A percentile compares a stretch with the other conserved stretches of the same genome.
Evolutionary conservation across 2,113 vertebrate species (phyloP).

Genomic region (Periophthalmodon schlosseri): DNA sequence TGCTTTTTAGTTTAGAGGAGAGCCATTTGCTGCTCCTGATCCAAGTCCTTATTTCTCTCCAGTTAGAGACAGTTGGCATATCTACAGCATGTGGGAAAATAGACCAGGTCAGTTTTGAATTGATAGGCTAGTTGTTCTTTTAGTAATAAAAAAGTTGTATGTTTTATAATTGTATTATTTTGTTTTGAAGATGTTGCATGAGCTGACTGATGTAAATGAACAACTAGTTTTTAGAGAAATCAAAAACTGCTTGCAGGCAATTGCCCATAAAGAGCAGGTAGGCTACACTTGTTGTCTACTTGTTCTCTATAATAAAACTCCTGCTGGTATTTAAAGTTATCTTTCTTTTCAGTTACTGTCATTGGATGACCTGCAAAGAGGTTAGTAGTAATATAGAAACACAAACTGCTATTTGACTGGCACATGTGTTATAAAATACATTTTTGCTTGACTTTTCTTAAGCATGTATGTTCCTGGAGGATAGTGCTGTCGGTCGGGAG

Average conservation of each 20-base stretch:
- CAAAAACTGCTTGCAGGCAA: slow-evolving; percentile 45
- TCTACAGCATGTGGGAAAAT: slow-evolving; percentile 84
- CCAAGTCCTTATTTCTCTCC: slow-evolving; percentile 79
- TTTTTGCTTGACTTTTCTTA: slow-evolving; percentile 4
- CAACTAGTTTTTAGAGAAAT: slow-evolving; percentile 68
- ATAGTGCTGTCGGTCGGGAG: slow-evolving; percentile 76
- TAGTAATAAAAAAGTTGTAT: neutral
- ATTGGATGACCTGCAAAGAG: slow-evolving; percentile 71
- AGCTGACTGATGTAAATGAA: slow-evolving; percentile 61
- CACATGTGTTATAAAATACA: neutral
- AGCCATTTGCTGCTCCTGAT: slow-evolving; percentile 67
- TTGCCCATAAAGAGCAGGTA: slow-evolving; percentile 68
- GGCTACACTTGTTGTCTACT: neutral
- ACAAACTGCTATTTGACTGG: neutral
- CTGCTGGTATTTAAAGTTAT: neutral
- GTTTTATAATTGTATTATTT: neutral
- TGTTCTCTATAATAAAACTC: neutral
- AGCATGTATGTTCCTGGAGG: slow-evolving; percentile 87
- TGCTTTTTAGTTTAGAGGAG: slow-evolving; percentile 50
- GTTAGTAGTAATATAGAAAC: slow-evolving; percentile 49
- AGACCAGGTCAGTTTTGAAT: slow-evolving; percentile 77
- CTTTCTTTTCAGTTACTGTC: slow-evolving; percentile 64
- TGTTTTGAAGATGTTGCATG: slow-evolving; percentile 72
- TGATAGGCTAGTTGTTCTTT: neutral
- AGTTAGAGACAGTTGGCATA: slow-evolving; percentile 75